phyloP scores from a whole-genome alignment of 2,888 invertebrate species.

The Nemotelus pantherinus region DNA sequence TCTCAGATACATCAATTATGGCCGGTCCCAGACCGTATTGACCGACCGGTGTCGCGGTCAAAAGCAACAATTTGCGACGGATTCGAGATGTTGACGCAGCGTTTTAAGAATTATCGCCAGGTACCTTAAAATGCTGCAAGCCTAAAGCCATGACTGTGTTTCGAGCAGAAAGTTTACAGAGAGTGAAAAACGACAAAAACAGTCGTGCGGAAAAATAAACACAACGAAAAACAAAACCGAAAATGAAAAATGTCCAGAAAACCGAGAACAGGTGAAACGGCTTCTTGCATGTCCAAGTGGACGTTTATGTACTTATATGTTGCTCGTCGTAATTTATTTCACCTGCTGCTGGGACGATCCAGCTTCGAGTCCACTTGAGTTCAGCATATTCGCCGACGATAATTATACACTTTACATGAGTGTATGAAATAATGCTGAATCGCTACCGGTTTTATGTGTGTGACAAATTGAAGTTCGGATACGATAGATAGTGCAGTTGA shows the following conservation, averaged over 20 bases:
- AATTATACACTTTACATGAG: constrained; percentile 8
- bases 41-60: neutral
- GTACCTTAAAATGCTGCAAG: constrained; percentile 4
- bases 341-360: constrained; percentile 2
- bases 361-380: neutral
- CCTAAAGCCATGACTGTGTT: neutral
- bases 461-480: no score
- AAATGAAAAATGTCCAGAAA: constrained; percentile 36
- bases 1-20: constrained; percentile 29
- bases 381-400: constrained; percentile 18
- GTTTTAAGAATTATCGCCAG: neutral
- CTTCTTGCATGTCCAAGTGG: constrained; percentile 26
- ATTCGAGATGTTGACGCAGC: neutral
- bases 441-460: constrained; percentile 25
- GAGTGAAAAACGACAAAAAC: neutral
- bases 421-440: neutral
- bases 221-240: neutral
- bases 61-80: neutral
- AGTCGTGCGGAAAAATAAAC: neutral
- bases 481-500: no score
- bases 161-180: no score
- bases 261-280: constrained; percentile 36
- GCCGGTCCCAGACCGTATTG: neutral
- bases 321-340: constrained; percentile 37
- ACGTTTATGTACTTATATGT: constrained; percentile 38